Evolutionary conservation across 2,888 invertebrate species (phyloP), one percentile per base, ranked within the genome.

Genomic region (Megastigmus dorsalis): DNA sequence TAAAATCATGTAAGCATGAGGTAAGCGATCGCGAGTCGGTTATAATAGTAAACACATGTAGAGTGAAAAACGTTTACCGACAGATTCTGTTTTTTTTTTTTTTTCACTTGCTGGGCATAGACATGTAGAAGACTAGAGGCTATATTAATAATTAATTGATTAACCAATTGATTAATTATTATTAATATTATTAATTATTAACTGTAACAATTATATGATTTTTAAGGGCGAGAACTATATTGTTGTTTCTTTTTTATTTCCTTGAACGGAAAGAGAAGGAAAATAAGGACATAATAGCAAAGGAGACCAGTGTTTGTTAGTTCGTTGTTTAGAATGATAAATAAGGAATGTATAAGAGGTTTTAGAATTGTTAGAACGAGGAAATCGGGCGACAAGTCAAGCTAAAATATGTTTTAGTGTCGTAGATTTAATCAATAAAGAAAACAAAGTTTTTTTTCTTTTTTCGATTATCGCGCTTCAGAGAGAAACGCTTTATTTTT

Each of bases 71-170:
- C 1, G 26, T 74, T 74, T 52, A 36, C 55, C 60, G 66, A 65
- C n/a, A 50, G 43, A 70, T 74, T 75, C 45, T 70, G 45, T 82
- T 75, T 60, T 57, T 41, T 82, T 75, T 60, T 57, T 41, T 82
- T 82, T 83, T 84, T 84, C 81, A 83, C 82, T 86, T 84, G 83
- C 82, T 84, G 84, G 83, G 81, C 83, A 82, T 86, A 85, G 84
- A 83, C 78, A 79, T 82, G 77, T 86, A 84, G 84, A 85, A 82
- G 84, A 86, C 84, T 86, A 87, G 87, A 87, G 85, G 86, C 86
- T 87, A 87, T 84, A 84, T 83, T 83, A 81, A 82, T 80, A 84
- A 84, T 82, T 72, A 59, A 75, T 72, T 75, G 63, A 68, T 72
- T 63, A 68, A 75, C 54, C 48, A 48, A 84, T 83, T 81, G 80